Evolutionary conservation across 1,140 invertebrate species (phyloP).

Genomic region (Dreissena rostriformis): DNA sequence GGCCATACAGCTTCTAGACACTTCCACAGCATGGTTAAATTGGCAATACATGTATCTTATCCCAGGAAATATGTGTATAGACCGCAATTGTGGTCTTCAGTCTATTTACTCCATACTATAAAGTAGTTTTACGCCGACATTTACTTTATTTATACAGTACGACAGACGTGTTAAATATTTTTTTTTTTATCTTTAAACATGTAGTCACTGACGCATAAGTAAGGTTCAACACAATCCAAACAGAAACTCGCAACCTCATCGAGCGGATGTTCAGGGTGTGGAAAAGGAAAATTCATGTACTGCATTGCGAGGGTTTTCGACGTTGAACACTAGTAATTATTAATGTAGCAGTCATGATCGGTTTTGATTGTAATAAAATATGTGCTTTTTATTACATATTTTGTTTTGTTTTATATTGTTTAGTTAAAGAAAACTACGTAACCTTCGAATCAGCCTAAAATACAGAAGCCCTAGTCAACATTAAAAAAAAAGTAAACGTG

Average conservation of each 20-base stretch:
- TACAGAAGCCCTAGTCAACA: no score
- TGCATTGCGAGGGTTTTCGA: background rate
- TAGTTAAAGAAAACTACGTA: no score
- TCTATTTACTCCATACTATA: background rate
- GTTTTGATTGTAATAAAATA: no score
- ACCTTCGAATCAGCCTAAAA: no score
- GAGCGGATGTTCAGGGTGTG: slow-evolving; percentile 23
- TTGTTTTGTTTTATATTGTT: no score
- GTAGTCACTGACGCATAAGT: background rate
- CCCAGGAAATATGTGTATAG: background rate
- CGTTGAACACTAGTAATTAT: no score
- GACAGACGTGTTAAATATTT: background rate
- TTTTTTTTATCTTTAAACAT: background rate
- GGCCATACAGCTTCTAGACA: background rate
- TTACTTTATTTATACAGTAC: no score
- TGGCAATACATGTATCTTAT: background rate
- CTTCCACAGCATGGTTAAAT: background rate
- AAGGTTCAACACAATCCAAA: slow-evolving; percentile 6
- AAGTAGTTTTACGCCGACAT: background rate
- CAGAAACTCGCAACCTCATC: slow-evolving; percentile 10
- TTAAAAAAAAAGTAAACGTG: no score
- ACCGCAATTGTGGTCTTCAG: background rate
- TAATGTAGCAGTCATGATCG: no score
- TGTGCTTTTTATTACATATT: no score
- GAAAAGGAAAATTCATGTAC: slow-evolving; percentile 32